Percentiles rank a stretch among this genome's conserved stretches.
Evolutionary conservation across 2,113 vertebrate species (phyloP).

Genomic region (Nesoenas mayeri): DNA sequence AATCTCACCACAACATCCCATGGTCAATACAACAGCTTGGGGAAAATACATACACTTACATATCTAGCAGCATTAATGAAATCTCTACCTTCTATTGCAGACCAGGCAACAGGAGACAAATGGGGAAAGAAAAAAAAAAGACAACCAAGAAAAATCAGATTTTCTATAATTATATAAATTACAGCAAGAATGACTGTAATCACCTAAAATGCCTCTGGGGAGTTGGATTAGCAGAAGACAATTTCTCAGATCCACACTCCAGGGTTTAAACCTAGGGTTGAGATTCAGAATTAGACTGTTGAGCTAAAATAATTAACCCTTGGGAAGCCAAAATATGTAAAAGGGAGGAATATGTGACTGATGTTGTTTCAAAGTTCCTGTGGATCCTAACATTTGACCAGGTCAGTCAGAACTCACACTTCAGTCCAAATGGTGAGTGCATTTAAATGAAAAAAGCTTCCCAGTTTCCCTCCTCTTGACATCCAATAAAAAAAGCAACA

Average conservation of each 20-base stretch:
- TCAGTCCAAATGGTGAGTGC: background rate
- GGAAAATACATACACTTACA: slow-evolving; percentile 40
- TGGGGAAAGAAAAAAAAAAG: slow-evolving; percentile 28
- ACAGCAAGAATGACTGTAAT: slow-evolving; percentile 81
- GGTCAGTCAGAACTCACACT: background rate
- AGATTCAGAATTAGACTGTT: slow-evolving; percentile 64
- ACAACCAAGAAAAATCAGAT: slow-evolving; percentile 79
- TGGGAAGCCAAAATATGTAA: slow-evolving; percentile 44
- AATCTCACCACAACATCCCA: background rate
- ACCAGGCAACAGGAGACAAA: slow-evolving; percentile 74
- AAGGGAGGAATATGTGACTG: background rate
- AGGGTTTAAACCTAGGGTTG: slow-evolving; percentile 73
- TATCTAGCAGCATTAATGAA: slow-evolving; percentile 52
- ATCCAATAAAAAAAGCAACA: background rate
- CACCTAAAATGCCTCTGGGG: slow-evolving; percentile 79
- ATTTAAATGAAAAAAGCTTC: background rate
- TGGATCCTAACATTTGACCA: background rate
- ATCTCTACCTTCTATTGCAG: slow-evolving; percentile 60
- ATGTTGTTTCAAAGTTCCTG: background rate
- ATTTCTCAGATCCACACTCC: slow-evolving; percentile 82
- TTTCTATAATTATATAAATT: slow-evolving; percentile 83
- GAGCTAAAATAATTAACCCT: slow-evolving; percentile 72
- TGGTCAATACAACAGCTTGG: slow-evolving; percentile 28
- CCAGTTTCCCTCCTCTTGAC: background rate
- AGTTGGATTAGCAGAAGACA: slow-evolving; percentile 81